Conservation (phyloP, 1,140 invertebrate genomes). For the Halotydeus destructor region DNA sequence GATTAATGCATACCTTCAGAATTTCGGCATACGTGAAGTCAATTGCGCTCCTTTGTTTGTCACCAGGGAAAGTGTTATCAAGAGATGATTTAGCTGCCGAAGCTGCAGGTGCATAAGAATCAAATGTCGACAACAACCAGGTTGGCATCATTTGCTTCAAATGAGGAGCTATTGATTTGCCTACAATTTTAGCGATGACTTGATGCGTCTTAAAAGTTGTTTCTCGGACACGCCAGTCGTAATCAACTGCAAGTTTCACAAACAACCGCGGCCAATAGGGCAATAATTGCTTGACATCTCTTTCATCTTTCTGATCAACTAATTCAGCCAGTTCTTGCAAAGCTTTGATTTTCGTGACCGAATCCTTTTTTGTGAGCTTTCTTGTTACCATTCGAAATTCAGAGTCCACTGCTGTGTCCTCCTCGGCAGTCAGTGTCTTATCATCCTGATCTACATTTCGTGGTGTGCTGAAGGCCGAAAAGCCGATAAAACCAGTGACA, state of each 20-base stretch:
- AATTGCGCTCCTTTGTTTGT: conserved; percentile 46
- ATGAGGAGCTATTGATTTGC: conserved; percentile 50
- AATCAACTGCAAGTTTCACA: conserved; percentile 43
- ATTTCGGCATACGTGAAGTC: conserved; percentile 53
- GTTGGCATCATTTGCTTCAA: conserved; percentile 27
- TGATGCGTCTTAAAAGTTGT: conserved; percentile 34
- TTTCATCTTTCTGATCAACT: conserved; percentile 33
- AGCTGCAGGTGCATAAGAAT: conserved; percentile 55
- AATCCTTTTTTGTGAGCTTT: conserved; percentile 56
- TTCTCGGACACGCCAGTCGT: conserved; percentile 56
- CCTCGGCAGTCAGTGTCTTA: conserved; percentile 26
- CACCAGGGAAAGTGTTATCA: conserved; percentile 40
- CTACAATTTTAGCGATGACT: conserved; percentile 39
- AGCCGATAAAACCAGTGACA: conserved; percentile 40
- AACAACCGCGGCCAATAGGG: conserved; percentile 58
- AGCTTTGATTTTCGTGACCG: conserved; percentile 61
- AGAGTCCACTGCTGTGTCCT: conserved; percentile 19
- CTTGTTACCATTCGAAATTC: conserved; percentile 28
- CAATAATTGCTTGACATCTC: conserved; percentile 39
- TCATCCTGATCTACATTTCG: background rate
- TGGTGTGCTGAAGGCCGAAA: conserved; percentile 26
- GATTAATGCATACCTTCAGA: conserved; percentile 25
- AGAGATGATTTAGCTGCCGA: conserved; percentile 44
- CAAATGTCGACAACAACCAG: conserved; percentile 56
- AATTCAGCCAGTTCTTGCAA: conserved; percentile 50